Conservation (phyloP, 2,888 invertebrate species). For the Cantharis rustica region DNA sequence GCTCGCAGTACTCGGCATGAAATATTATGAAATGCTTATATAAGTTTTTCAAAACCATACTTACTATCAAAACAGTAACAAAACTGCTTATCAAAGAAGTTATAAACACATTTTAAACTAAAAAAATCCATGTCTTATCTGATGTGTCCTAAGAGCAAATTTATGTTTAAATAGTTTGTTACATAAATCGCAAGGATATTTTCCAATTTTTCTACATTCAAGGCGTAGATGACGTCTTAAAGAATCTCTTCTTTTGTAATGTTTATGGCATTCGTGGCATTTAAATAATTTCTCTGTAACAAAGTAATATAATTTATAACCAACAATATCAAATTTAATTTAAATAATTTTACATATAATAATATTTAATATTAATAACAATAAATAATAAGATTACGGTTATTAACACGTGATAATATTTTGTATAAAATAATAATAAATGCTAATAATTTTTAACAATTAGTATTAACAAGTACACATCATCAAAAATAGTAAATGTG, state of each 20-base stretch:
- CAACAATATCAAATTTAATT: background rate
- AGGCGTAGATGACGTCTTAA: background rate
- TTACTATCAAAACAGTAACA: background rate
- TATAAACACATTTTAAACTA: background rate
- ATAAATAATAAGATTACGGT: too few species aligned
- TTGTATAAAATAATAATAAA: background rate
- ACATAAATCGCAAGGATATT: background rate
- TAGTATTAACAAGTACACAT: background rate
- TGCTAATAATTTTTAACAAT: background rate
- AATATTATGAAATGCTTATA: background rate
- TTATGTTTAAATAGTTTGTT: background rate
- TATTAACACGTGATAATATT: too few species aligned
- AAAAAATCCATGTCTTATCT: background rate
- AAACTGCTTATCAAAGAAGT: background rate
- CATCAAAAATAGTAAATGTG: too few species aligned
- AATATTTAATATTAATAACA: too few species aligned
- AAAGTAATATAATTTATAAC: background rate
- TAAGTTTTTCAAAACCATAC: background rate
- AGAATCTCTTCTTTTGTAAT: background rate
- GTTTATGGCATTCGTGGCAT: background rate
- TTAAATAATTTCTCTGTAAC: background rate
- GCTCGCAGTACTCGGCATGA: background rate
- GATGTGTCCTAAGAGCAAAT: background rate
- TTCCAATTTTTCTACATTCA: slow-evolving; percentile 1
- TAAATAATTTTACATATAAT: too few species aligned